Evolutionary conservation across 2,113 vertebrate species (phyloP), one percentile per base, ranked within the genome.

Genomic region (Nothocercus julius): DNA sequence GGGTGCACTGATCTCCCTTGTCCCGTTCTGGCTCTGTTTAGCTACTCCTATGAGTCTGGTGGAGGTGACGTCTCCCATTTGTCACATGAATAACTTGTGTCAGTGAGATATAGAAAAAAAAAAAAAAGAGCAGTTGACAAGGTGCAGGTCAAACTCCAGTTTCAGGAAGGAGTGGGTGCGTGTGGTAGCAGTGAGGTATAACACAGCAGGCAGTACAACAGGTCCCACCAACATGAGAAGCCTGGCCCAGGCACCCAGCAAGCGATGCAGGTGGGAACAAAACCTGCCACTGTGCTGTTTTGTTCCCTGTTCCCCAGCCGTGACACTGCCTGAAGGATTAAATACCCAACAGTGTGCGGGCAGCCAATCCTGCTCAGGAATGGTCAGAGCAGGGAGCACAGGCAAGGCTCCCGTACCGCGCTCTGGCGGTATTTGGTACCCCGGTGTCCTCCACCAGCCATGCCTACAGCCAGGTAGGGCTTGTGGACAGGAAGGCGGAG

Each of bases 321-420:
- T 8, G 16, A 17, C 25, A 5, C 16, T 28, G 36, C n/a, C 49
- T 1, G 2, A 40, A 47, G 77, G 62, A 28, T 24, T 51, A 24
- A 25, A 19, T 40, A 12, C 6, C 0, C 0, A 44, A 47, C 53
- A 9, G 15, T 3, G 9, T 49, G 40, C 59, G 27, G 16, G 28
- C 62, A 45, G 62, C 49, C 79, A 3, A 22, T 64, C 66, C 54
- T 84, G 28, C 42, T 28, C 34, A 22, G 30, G 20, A 76, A 75
- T 32, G 54, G 18, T 32, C 28, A 10, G 28, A 58, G 54, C 9
- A 32, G 24, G n/a, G n/a, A 69, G 8, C n/a, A 36, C 32, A 45
- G 28, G 36, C 22, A 28, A 38, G 45, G 51, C 24, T n/a, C 7
- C 44, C 44, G 19, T 30, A 38, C 47, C 5, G 42, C 36, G 22